These are phyloP conservation scores for Lemur catta DNA, from an alignment of 2,797 vertebrate genomes.

Conservation along the genomic window DNA sequence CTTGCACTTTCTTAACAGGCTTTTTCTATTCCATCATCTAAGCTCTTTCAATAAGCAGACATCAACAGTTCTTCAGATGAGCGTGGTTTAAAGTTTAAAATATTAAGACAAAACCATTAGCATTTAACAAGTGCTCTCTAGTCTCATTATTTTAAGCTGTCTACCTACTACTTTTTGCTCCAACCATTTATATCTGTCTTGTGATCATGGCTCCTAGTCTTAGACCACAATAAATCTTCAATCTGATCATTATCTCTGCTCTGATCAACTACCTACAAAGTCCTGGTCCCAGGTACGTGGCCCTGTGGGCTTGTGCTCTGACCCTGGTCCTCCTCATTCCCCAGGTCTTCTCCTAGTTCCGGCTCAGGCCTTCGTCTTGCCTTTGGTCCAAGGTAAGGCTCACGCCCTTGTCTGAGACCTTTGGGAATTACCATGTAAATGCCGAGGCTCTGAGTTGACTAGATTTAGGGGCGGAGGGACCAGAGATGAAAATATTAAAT, in stretches of 20 bases:
- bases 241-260: background rate
- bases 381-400: background rate
- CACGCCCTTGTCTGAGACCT: background rate
- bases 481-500: background rate
- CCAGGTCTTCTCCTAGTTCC: too few species aligned
- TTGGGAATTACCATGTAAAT: rapidly evolving
- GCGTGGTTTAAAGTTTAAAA: background rate
- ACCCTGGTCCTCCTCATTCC: background rate
- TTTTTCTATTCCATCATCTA: background rate
- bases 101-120: background rate
- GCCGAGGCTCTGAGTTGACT: background rate
- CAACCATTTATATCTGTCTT: background rate
- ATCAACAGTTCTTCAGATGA: background rate
- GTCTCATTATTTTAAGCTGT: background rate
- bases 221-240: background rate
- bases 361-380: too few species aligned
- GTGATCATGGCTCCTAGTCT: background rate
- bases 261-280: background rate
- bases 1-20: background rate
- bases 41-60: background rate
- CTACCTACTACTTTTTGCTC: background rate
- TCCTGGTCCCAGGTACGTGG: rapidly evolving
- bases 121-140: background rate
- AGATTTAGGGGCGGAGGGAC: background rate
- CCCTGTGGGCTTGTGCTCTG: background rate